A percentile compares a stretch with the other conserved stretches of the same genome.
These are phyloP conservation scores for Tolypeutes matacus DNA, from an alignment of 2,797 vertebrate genomes.

Conservation along the genomic window DNA sequence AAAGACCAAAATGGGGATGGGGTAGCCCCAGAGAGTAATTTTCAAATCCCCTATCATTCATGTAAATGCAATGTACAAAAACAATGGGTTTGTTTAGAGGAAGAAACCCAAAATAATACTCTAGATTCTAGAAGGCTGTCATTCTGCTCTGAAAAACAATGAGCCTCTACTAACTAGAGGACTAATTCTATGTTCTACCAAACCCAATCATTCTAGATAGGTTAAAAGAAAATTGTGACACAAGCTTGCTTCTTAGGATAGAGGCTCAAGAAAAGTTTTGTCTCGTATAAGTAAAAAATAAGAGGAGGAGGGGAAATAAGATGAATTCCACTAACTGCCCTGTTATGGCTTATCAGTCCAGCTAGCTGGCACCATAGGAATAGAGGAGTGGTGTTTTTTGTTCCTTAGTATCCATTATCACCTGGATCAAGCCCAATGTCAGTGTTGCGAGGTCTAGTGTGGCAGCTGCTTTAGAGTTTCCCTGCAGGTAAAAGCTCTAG, in stretches of 20 bases:
- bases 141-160: not conserved
- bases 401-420: constrained; percentile 47
- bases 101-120: constrained; percentile 2
- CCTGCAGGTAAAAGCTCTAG: not conserved
- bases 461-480: not conserved
- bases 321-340: not conserved
- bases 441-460: not conserved
- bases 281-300: not conserved
- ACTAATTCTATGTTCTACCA: not conserved
- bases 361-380: not conserved
- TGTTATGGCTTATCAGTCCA: not conserved
- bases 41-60: not conserved
- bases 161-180: not conserved
- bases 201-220: constrained; percentile 38
- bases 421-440: constrained; percentile 30
- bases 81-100: not conserved
- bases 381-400: not conserved
- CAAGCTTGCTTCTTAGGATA: constrained; percentile 1
- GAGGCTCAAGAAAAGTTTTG: constrained; percentile 46
- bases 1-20: not conserved
- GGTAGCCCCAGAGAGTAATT: not conserved
- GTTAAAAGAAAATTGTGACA: constrained; percentile 49
- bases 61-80: not conserved
- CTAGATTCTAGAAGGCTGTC: constrained; percentile 27
- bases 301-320: not conserved